Conservation (phyloP, 2,113 vertebrate species). For the Anoura caudifer region DNA sequence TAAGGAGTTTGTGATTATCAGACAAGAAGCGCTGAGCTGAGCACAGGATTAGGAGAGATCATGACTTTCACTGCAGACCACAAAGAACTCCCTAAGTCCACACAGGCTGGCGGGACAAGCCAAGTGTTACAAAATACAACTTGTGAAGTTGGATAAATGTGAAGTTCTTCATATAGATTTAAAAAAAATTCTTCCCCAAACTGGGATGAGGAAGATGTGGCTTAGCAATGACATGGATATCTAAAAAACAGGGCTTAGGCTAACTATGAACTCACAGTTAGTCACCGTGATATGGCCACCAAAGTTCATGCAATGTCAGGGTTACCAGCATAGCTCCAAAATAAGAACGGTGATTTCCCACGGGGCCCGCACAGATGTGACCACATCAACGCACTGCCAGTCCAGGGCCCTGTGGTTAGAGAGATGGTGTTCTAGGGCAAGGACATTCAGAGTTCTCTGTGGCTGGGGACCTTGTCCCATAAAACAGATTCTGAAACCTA, state of each 20-base stretch:
- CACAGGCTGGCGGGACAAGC: not conserved
- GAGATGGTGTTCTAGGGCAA: not conserved
- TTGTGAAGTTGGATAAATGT: not conserved
- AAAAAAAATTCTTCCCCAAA: not conserved
- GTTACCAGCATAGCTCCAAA: not conserved
- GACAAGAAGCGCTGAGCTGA: not conserved
- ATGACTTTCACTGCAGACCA: not conserved
- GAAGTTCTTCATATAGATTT: not conserved
- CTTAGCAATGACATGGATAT: not conserved
- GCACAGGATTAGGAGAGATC: not conserved
- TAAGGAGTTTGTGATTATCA: not conserved
- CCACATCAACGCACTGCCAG: not conserved
- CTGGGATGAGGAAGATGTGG: not conserved
- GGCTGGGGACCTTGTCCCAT: too few species aligned
- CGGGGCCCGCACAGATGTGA: not conserved
- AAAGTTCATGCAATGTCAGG: not conserved
- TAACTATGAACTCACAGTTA: not conserved
- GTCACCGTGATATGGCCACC: not conserved
- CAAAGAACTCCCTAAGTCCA: not conserved
- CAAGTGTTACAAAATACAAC: not conserved
- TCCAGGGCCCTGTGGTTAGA: not conserved
- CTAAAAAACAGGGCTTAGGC: not conserved
- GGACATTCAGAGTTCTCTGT: not conserved
- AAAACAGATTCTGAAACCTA: not conserved
- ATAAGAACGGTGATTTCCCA: not conserved